Evolutionary conservation across 2,113 vertebrate species (phyloP), one percentile per base, ranked within the genome.

Genomic region (Toxotes chatareus): DNA sequence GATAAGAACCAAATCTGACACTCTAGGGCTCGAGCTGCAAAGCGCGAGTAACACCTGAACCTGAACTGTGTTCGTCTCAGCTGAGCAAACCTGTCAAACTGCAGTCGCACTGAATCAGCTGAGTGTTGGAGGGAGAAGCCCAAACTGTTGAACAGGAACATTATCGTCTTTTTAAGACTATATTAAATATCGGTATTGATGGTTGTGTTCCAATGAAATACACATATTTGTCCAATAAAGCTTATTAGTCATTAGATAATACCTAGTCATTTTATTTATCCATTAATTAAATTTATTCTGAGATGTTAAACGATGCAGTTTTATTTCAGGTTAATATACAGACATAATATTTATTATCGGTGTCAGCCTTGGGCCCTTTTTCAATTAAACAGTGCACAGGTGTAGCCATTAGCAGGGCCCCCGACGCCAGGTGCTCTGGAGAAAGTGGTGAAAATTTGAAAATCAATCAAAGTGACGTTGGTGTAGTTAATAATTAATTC

Each of bases 41-140:
- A 83, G 47, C 57, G 42, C 47, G 38, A 49, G 57, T 21, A 68
- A 81, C 79, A 83, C 59, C 73, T 73, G 68, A 83, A 75, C 60
- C 47, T 80, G 32, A 76, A 55, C 61, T n/a, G 62, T 21, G 32
- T 32, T 65, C 1, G 3, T 75, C 53, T 71, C 61, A 69, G 79
- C 32, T 40, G 32, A 76, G 61, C 55, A 53, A 42, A 56, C 64
- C 59, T 75, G 79, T 75, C 77, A 83, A 19, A 51, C 62, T 11
- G 32, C 6, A 0, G 5, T 19, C 1, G n/a, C n/a, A 51, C 19
- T 40, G 59, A 63, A 51, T 51, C 47, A 56, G 42, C 73, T n/a
- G 51, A 59, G 36, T 57, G 13, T 27, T 53, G 23, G 31, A 56
- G 47, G 31, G 23, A 55, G 5, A 57, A 44, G 9, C 56, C 40